Evolutionary conservation across 2,113 vertebrate species (phyloP), one percentile per base, ranked within the genome.

Genomic region (Perognathus longimembris): DNA sequence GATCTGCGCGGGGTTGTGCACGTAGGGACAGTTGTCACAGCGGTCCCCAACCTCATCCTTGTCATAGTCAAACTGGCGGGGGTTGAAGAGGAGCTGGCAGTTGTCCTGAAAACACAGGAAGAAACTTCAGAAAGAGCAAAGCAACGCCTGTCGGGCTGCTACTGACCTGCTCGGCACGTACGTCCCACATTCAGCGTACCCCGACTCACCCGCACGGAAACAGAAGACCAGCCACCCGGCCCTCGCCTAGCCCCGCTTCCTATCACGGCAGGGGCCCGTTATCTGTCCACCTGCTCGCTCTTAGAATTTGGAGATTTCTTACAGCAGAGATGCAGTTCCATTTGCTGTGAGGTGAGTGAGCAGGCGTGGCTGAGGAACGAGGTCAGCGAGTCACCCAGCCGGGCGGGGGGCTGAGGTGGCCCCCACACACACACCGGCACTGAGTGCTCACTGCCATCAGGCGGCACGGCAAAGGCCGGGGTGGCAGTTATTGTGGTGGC

Each of bases 1-100:
- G 66, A 99, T 99, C 97, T 99, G 99, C 6, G 99, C 99, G 0
- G 98, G 99, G 95, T 99, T 99, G 97, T 99, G 99, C 75, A 99
- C 99, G 0, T 99, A 99, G 0, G 99, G 99, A 34, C 99, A 99
- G 94, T 99, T 99, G 92, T 99, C 99, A 85, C 99, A 99, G 54
- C 99, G 98, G 95, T 99, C 99, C 7, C 99, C 99, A 12, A 99
- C 99, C 94, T 99, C 99, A 32, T 99, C 99, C 85, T 99, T 99
- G 97, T 99, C 99, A 22, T 99, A 99, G 97, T 99, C 99, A 93
- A 98, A 98, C 94, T 99, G 99, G 18, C 98, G 99, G 63, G 99
- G 99, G 96, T 99, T 99, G 98, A 98, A 99, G 73, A 99, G 98
- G 28, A 99, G 98, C 73, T 98, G 98, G 76, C 99, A 99, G 96